phyloP scores from a whole-genome alignment of 30 jellyfish, hydroid and myxozoan genomes.

The Pseudorhiza aurosa region DNA sequence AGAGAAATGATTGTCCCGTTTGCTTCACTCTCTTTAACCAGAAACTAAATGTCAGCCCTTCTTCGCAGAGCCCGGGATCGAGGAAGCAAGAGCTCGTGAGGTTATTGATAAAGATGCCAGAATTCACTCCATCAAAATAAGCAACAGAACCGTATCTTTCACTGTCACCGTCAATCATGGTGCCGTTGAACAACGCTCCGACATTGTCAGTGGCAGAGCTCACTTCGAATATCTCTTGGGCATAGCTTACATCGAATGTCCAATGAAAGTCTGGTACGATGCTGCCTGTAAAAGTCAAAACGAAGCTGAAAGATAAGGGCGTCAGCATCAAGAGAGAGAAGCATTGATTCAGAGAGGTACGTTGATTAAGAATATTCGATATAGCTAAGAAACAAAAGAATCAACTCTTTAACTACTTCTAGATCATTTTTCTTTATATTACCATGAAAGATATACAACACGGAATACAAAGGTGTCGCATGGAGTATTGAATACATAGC shows the following conservation, averaged over 20 bases:
- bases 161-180: neutral
- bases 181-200: conserved; percentile 21
- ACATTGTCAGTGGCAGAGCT: conserved; percentile 33
- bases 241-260: conserved; percentile 35
- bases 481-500: too few species aligned
- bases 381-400: too few species aligned
- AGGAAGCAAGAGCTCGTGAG: conserved; percentile 56
- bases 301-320: too few species aligned
- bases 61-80: conserved; percentile 13
- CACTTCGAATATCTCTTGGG: conserved; percentile 3
- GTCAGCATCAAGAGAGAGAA: too few species aligned
- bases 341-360: too few species aligned
- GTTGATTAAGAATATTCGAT: too few species aligned
- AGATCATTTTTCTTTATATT: too few species aligned
- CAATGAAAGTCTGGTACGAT: conserved; percentile 41
- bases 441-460: too few species aligned
- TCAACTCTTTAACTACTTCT: too few species aligned
- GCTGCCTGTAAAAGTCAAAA: too few species aligned
- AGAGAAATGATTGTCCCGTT: neutral
- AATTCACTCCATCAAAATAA: conserved; percentile 10
- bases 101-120: conserved; percentile 41
- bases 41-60: conserved; percentile 41
- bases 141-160: conserved; percentile 51
- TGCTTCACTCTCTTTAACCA: conserved; percentile 29
- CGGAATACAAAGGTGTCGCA: too few species aligned